These are phyloP conservation scores for Samia ricini DNA, from an alignment of 1,140 invertebrate genomes.

Conservation along the genomic window DNA sequence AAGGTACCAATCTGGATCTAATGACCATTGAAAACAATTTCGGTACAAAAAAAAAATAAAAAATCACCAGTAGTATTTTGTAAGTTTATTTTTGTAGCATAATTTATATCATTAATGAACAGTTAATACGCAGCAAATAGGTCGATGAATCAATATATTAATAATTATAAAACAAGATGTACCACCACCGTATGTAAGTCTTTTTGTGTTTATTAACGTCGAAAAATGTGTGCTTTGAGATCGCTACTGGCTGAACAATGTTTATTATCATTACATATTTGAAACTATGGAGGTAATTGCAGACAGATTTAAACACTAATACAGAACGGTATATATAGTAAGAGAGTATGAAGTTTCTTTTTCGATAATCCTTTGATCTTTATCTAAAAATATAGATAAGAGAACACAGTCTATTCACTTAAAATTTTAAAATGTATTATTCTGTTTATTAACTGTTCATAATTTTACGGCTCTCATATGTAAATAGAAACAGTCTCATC, in stretches of 20 bases:
- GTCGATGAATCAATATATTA: neutral
- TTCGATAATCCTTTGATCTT: neutral
- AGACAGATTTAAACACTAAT: neutral
- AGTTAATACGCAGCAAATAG: neutral
- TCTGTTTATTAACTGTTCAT: neutral
- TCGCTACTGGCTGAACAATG: neutral
- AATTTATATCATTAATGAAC: neutral
- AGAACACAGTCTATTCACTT: neutral
- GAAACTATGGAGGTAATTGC: conserved; percentile 1
- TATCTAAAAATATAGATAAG: neutral
- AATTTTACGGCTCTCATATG: neutral
- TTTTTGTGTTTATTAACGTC: neutral
- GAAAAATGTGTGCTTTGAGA: neutral
- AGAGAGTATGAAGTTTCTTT: neutral
- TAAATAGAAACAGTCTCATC: neutral
- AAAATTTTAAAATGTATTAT: neutral
- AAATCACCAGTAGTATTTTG: neutral
- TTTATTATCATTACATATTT: conserved; percentile 2
- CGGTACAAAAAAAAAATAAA: too few species aligned
- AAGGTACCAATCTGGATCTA: too few species aligned
- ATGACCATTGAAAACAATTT: too few species aligned
- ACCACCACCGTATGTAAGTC: neutral
- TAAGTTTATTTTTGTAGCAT: neutral
- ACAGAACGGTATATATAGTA: neutral
- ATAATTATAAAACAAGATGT: conserved; percentile 1